Evolutionary conservation across 2,797 vertebrate species (phyloP).

Genomic region (Alectoris magna): DNA sequence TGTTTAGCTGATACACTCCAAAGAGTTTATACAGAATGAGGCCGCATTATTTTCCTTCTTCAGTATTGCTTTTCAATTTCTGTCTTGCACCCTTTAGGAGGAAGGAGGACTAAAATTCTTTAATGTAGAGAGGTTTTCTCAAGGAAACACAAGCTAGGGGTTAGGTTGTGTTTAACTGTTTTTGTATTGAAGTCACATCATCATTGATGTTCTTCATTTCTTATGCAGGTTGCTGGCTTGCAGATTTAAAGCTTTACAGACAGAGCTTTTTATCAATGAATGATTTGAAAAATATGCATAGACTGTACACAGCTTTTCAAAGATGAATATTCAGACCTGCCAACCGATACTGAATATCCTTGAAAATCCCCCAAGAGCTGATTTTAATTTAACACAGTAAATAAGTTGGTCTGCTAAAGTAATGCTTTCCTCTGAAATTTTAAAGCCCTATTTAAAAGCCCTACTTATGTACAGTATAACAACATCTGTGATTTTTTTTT

Average conservation of each 20-base stretch:
- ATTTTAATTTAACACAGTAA: neutral
- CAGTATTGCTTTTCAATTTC: neutral
- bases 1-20: neutral
- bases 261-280: neutral
- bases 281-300: neutral
- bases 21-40: neutral
- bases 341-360: neutral
- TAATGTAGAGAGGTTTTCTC: neutral
- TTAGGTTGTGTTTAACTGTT: rapidly evolving
- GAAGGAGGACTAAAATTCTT: neutral
- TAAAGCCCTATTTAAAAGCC: neutral
- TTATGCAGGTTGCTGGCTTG: neutral
- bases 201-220: neutral
- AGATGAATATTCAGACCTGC: neutral
- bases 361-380: neutral
- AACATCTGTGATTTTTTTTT: neutral
- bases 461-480: neutral
- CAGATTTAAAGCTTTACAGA: neutral
- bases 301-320: neutral
- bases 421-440: neutral
- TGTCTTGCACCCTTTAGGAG: neutral
- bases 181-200: rapidly evolving
- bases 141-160: neutral
- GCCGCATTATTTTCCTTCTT: neutral
- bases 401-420: neutral